Base-by-base conservation (phyloP, 1,140 invertebrate species). In the Augochlora pura region DNA sequence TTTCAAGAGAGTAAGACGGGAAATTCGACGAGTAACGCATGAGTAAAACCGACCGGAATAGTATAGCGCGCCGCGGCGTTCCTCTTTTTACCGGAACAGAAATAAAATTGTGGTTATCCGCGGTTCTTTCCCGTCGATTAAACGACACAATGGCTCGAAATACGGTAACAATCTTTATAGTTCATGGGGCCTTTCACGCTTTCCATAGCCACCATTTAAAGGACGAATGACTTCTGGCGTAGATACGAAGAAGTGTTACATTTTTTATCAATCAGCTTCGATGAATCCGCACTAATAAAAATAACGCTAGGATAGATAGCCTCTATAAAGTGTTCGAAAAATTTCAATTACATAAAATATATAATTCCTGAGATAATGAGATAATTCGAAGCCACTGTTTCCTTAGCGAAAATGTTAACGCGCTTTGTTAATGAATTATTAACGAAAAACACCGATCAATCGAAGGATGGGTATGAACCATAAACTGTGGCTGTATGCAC, bases 51-150 rank as follows among this genome's bases (percentile, higher is more conserved):
- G 66, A 70, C 49, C 25, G 49, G 49, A 16, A 52, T 52, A 4
- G 42, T 7, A 1, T 14, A 9, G 7, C 9, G 57, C 14, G n/a
- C 2, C 42, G 42, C 42, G 42, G 39, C 21, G 25, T 7, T 10
- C 49, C 64, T 12, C 16, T 60, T 52, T 52, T 49, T 32, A 12
- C 54, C 16, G 21, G 52, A 4, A 25, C 49, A 68, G 21, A 18
- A 68, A 70, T 70, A 70, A 27, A 63, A 77, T 70, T 42, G 42
- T 49, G 27, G 39, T 25, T 62, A 62, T 62, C 42, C 21, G 27
- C 25, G 23, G 25, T 71, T 77, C 52, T 71, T 63, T 77, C 66
- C 42, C 12, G 66, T 62, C 75, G 65, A 62, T 77, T 77, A 77
- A 70, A 77, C 66, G 75, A 39, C 60, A 77, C 75, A 77, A 77